Conservation (phyloP, 2,113 vertebrate genomes). For the Alligator sinensis region DNA sequence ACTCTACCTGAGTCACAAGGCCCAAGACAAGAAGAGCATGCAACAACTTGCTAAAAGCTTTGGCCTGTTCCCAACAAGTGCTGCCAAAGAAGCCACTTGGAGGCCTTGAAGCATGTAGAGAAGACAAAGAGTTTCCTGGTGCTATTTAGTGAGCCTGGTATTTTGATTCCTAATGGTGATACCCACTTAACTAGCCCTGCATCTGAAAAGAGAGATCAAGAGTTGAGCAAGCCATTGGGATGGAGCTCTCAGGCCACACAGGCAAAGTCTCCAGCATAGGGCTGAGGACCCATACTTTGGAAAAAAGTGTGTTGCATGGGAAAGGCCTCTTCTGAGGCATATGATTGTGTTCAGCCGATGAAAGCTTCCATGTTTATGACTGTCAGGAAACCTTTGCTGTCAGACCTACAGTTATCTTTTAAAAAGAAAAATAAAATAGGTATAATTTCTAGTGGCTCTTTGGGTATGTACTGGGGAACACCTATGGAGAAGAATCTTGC, state of each 20-base stretch:
- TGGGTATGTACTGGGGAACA: neutral
- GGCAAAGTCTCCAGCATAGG: neutral
- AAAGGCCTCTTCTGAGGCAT: neutral
- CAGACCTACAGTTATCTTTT: neutral
- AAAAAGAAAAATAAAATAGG: neutral
- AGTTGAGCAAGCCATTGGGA: neutral
- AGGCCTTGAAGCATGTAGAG: neutral
- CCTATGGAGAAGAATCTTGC: neutral
- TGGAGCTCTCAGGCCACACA: neutral
- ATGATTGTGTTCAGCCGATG: neutral
- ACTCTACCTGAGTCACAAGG: neutral
- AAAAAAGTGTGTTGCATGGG: neutral
- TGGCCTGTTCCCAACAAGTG: neutral
- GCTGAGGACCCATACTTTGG: neutral
- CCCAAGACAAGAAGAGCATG: neutral
- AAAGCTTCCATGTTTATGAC: neutral
- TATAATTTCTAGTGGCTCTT: neutral
- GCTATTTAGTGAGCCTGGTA: neutral
- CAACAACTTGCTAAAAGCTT: neutral
- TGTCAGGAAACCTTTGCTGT: neutral
- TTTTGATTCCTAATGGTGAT: neutral
- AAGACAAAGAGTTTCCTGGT: neutral
- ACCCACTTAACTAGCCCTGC: neutral
- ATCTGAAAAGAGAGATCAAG: too few relatives aligned
- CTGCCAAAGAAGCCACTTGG: neutral